These are phyloP conservation scores for Ornithoptera priamus DNA, from an alignment of 2,888 invertebrate genomes.

Conservation along the genomic window DNA sequence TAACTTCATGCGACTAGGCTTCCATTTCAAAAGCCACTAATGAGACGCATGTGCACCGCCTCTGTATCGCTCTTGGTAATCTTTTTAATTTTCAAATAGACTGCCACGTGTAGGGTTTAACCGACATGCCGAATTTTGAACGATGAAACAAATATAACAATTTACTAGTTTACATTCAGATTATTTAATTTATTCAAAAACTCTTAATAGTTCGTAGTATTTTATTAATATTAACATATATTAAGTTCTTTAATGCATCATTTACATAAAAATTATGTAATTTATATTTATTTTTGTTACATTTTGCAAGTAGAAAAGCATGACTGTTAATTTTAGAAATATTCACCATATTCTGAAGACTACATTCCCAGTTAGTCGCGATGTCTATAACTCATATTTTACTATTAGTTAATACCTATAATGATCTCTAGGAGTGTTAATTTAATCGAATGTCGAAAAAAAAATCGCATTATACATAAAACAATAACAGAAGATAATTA, in stretches of 20 bases:
- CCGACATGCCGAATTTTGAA: slow-evolving; percentile 34
- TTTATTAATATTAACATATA: too few species aligned
- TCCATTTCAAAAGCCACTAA: slow-evolving; percentile 58
- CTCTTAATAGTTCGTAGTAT: too few species aligned
- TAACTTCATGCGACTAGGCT: slow-evolving; percentile 58
- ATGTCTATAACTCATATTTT: too few species aligned
- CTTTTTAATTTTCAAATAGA: slow-evolving; percentile 34
- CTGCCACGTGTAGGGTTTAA: slow-evolving; percentile 16
- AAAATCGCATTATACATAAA: neutral
- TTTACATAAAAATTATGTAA: too few species aligned
- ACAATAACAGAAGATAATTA: slow-evolving; percentile 32
- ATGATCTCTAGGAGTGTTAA: neutral
- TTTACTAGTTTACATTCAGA: neutral
- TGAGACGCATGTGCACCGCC: slow-evolving; percentile 56
- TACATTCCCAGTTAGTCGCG: too few species aligned
- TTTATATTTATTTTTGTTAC: too few species aligned
- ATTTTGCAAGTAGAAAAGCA: neutral
- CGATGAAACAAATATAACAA: slow-evolving; percentile 9
- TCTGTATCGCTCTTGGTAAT: slow-evolving; percentile 28
- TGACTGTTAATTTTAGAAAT: neutral
- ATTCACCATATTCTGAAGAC: neutral
- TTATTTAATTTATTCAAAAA: neutral
- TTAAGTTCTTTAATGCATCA: too few species aligned
- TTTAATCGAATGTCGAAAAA: neutral
- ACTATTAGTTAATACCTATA: too few species aligned